Conservation (phyloP, 2,888 invertebrate species). For the Chrysotoxum bicinctum region DNA sequence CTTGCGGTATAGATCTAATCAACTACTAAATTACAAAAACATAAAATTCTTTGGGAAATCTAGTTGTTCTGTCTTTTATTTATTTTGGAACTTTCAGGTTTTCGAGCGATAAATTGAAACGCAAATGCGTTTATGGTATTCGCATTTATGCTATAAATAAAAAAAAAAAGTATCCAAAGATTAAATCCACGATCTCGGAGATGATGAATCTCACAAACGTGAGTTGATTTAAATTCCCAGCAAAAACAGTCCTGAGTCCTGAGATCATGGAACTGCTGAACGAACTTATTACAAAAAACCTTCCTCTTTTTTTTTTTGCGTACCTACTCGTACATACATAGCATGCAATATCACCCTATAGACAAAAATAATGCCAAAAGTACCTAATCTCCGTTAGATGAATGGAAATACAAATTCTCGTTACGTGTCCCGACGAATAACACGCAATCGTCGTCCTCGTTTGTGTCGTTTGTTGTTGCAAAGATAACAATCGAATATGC, state of each 20-base stretch:
- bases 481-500: constrained; percentile 69
- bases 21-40: too few species aligned
- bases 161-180: not conserved
- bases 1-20: too few species aligned
- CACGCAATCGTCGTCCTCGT: constrained; percentile 55
- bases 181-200: not conserved
- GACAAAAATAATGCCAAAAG: not conserved
- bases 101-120: not conserved
- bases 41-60: too few species aligned
- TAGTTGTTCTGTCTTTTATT: too few species aligned
- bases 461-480: constrained; percentile 27
- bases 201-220: not conserved
- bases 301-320: not conserved
- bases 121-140: constrained; percentile 21
- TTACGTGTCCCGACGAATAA: constrained; percentile 56
- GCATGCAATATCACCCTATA: not conserved
- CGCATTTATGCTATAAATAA: not conserved
- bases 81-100: too few species aligned
- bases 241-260: not conserved
- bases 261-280: not conserved
- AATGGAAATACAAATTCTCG: constrained; percentile 54
- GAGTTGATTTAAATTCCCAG: not conserved
- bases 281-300: not conserved
- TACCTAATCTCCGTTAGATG: constrained; percentile 28
- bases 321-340: too few species aligned